Percentiles rank a stretch among this genome's conserved stretches.
Evolutionary conservation across 2,113 vertebrate species (phyloP).

Genomic region (Pelobates fuscus): DNA sequence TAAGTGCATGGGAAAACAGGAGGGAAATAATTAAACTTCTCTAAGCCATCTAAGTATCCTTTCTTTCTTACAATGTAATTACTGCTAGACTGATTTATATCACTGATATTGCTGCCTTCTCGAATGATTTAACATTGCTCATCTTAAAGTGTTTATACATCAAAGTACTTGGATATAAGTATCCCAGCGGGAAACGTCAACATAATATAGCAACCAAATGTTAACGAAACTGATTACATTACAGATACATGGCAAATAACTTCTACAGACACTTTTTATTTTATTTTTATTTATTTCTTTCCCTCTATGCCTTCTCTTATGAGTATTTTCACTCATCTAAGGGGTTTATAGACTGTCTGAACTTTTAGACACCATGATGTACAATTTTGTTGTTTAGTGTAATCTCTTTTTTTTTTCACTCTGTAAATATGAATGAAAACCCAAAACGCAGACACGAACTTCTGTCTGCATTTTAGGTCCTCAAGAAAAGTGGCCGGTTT

Average conservation of each 20-base stretch:
- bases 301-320: background rate
- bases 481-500: no score
- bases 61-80: slow-evolving; percentile 3
- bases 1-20: background rate
- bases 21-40: background rate
- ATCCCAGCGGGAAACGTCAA: background rate
- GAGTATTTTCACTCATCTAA: background rate
- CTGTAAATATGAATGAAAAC: no score
- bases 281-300: background rate
- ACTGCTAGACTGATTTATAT: background rate
- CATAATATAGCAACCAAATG: slow-evolving; percentile 17
- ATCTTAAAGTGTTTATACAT: background rate
- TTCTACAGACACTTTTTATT: background rate
- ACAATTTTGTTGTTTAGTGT: background rate
- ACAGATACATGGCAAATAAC: slow-evolving; percentile 8
- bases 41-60: background rate
- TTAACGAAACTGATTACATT: background rate
- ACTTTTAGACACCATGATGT: background rate
- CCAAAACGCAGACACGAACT: no score
- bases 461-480: no score
- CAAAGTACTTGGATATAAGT: slow-evolving; percentile 13
- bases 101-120: background rate
- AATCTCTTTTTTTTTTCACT: no score
- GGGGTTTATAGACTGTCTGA: background rate
- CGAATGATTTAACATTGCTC: slow-evolving; percentile 1